phyloP scores from a whole-genome alignment of 2,113 vertebrate genomes.

The Ahaetulla prasina region DNA sequence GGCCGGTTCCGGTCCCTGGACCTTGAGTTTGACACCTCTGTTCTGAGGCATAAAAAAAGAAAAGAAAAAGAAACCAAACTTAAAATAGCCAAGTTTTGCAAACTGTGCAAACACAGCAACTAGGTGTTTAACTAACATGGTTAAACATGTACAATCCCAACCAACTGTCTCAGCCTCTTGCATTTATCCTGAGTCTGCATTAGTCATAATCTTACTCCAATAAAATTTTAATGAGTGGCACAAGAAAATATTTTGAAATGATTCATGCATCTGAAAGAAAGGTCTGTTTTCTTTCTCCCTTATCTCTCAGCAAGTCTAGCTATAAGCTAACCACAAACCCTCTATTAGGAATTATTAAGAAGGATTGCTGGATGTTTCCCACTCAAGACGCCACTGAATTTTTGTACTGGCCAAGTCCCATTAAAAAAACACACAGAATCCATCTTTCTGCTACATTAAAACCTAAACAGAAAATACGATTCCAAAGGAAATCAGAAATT shows the following conservation, averaged over 20 bases:
- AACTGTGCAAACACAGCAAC: not conserved
- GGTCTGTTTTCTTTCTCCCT: not conserved
- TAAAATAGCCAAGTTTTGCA: not conserved
- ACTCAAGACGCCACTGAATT: not conserved
- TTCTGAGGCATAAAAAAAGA: not conserved
- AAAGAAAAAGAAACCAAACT: not conserved
- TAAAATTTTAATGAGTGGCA: not conserved
- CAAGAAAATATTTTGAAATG: not conserved
- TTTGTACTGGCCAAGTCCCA: not conserved
- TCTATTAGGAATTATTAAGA: not conserved
- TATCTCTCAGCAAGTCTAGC: not conserved
- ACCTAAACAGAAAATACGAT: not conserved
- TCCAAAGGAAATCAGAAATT: not conserved
- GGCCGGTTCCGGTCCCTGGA: no score
- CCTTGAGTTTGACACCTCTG: no score
- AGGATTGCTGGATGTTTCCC: not conserved
- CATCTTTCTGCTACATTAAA: not conserved
- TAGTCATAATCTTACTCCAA: not conserved
- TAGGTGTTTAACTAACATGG: not conserved
- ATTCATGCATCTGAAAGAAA: not conserved
- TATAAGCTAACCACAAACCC: not conserved
- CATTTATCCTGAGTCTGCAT: not conserved
- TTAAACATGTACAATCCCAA: not conserved
- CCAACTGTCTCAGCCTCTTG: not conserved
- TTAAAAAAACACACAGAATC: not conserved